These are phyloP conservation scores for Elephas maximus DNA, from an alignment of 2,113 vertebrate genomes.

Conservation along the genomic window DNA sequence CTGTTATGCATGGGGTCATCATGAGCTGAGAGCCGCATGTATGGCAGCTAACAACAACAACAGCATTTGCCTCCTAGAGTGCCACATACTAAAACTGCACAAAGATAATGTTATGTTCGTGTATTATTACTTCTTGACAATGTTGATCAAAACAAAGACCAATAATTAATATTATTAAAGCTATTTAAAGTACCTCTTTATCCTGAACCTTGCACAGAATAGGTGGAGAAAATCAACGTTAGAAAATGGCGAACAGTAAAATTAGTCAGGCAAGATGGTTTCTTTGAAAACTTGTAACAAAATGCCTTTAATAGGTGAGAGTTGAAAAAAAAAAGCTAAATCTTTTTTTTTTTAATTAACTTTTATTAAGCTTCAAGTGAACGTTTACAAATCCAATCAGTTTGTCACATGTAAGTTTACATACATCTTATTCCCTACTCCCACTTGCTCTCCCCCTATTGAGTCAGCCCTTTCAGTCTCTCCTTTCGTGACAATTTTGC, in stretches of 20 bases:
- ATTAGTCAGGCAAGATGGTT: slow-evolving; percentile 68
- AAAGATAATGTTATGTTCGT: not conserved
- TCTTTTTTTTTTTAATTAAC: not conserved
- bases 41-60: not conserved
- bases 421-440: too few relatives aligned
- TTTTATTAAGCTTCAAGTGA: too few relatives aligned
- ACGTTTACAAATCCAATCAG: too few relatives aligned
- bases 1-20: not conserved
- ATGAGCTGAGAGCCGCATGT: not conserved
- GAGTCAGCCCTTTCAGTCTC: too few relatives aligned
- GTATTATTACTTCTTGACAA: not conserved
- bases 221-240: slow-evolving; percentile 4
- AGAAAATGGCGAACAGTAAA: slow-evolving; percentile 63
- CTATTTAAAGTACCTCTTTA: slow-evolving; percentile 7
- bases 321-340: slow-evolving; percentile 20
- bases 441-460: too few relatives aligned
- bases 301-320: not conserved
- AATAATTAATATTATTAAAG: not conserved
- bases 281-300: slow-evolving; percentile 57
- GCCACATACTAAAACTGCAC: not conserved
- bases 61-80: not conserved
- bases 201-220: slow-evolving; percentile 2
- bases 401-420: too few relatives aligned
- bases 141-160: slow-evolving; percentile 50
- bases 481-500: too few relatives aligned